Percentiles rank a stretch among this genome's conserved stretches.
phyloP scores from a whole-genome alignment of 2,113 vertebrate genomes.

The Trematocara variabile region DNA sequence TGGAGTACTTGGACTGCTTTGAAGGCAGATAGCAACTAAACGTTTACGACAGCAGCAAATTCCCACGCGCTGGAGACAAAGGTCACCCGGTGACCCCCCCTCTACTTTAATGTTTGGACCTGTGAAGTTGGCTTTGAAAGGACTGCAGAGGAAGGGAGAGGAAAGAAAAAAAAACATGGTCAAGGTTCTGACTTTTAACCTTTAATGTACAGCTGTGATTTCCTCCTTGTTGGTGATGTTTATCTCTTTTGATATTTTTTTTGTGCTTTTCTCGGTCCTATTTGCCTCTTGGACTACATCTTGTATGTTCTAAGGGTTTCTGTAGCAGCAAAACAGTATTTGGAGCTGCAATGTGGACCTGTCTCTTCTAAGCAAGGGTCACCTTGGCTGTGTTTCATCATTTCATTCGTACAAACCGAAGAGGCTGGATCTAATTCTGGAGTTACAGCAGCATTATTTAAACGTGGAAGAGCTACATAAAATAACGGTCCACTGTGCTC shows the following conservation, averaged over 20 bases:
- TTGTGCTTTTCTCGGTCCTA: slow-evolving; percentile 54
- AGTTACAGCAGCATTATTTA: slow-evolving; percentile 16
- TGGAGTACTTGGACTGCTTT: slow-evolving; percentile 81
- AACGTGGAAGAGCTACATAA: slow-evolving; percentile 34
- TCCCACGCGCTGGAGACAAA: slow-evolving; percentile 33
- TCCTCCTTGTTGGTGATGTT: slow-evolving; percentile 58
- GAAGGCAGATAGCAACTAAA: slow-evolving; percentile 79
- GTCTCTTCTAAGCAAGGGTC: slow-evolving; percentile 21
- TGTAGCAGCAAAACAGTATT: slow-evolving; percentile 51
- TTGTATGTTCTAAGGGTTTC: slow-evolving; percentile 46
- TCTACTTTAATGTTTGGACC: slow-evolving; percentile 42
- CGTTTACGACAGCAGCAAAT: slow-evolving; percentile 23
- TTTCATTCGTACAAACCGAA: slow-evolving; percentile 14
- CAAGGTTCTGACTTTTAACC: slow-evolving; percentile 63
- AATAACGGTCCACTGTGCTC: slow-evolving; percentile 43
- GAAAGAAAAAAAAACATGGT: slow-evolving; percentile 21
- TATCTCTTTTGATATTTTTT: slow-evolving; percentile 65
- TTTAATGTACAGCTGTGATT: slow-evolving; percentile 74
- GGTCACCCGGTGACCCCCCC: slow-evolving; percentile 20
- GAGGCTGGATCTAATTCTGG: slow-evolving; percentile 16
- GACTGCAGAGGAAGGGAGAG: slow-evolving; percentile 5
- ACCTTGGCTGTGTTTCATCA: slow-evolving; percentile 33
- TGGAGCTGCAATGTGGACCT: slow-evolving; percentile 31
- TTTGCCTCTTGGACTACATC: slow-evolving; percentile 50
- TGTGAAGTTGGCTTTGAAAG: slow-evolving; percentile 20